phyloP scores from a whole-genome alignment of 1,140 invertebrate genomes.

The Neodiprion pinetum region DNA sequence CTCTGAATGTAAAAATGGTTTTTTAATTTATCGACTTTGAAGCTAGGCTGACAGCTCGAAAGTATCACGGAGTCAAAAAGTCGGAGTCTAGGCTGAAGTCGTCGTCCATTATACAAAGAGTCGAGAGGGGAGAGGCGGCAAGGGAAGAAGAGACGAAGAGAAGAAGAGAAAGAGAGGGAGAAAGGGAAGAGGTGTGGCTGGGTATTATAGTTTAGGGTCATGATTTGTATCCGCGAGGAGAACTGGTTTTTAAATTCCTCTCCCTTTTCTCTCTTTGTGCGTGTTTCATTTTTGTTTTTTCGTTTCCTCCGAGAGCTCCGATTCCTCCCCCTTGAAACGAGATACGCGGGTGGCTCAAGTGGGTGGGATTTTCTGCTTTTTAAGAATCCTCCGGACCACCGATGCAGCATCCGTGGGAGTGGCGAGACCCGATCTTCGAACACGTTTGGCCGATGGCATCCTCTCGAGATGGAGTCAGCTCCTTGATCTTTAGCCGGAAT shows the following conservation, averaged over 20 bases:
- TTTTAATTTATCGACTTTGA: conserved; percentile 4
- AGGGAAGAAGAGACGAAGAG: neutral
- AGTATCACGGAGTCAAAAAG: too few relatives aligned
- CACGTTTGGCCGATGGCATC: neutral
- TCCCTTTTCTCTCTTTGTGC: too few relatives aligned
- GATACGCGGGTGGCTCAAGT: neutral
- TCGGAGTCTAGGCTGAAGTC: neutral
- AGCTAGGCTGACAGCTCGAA: neutral
- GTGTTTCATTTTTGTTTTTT: neutral
- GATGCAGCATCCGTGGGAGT: conserved; percentile 2
- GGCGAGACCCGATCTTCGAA: neutral
- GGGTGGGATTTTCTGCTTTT: neutral
- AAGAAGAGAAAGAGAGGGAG: neutral
- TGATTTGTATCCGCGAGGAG: neutral
- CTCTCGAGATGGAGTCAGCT: neutral
- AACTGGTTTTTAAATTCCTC: neutral
- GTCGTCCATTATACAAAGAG: neutral
- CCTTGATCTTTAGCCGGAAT: neutral
- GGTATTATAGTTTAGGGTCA: neutral
- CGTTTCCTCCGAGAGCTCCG: neutral
- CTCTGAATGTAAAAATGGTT: neutral
- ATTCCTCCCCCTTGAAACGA: neutral
- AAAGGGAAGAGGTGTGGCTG: neutral
- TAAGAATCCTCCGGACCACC: neutral
- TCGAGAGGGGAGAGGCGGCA: neutral